phyloP scores from a whole-genome alignment of 2,797 vertebrate genomes.

The Crax fasciolata region DNA sequence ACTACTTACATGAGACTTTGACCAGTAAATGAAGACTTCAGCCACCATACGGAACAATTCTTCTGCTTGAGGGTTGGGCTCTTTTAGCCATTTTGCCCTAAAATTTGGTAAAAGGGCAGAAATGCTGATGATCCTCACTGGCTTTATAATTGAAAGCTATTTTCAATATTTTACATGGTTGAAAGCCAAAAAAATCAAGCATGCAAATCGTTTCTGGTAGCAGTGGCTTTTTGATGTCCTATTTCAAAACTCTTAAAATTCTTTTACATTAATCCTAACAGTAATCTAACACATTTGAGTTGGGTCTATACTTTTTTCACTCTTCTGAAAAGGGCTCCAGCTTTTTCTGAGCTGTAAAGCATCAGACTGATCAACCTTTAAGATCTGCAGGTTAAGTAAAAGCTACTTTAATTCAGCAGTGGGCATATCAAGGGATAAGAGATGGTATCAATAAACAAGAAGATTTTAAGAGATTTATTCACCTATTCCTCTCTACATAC shows the following conservation, averaged over 20 bases:
- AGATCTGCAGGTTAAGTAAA: neutral
- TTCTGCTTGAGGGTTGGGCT: slow-evolving; percentile 91
- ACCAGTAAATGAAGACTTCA: slow-evolving; percentile 97
- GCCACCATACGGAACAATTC: slow-evolving; percentile 96
- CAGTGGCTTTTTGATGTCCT: neutral
- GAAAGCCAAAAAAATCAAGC: neutral
- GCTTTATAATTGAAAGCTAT: neutral
- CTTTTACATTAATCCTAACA: neutral
- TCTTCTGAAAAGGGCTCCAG: neutral
- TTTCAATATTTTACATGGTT: slow-evolving; percentile 1
- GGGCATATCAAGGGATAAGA: neutral
- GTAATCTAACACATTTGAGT: neutral
- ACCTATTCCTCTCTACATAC: slow-evolving; percentile 77
- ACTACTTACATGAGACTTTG: slow-evolving; percentile 93
- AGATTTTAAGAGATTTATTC: neutral
- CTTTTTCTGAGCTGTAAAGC: neutral
- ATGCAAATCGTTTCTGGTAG: neutral
- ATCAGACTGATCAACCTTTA: neutral
- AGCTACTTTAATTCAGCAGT: slow-evolving; percentile 2
- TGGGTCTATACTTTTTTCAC: neutral
- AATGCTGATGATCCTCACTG: neutral
- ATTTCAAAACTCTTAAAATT: neutral
- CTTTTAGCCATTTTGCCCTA: slow-evolving; percentile 96
- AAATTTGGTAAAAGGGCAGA: slow-evolving; percentile 23
- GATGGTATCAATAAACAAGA: neutral